phyloP scores from a whole-genome alignment of 2,113 vertebrate species.

The Salminus brasiliensis region DNA sequence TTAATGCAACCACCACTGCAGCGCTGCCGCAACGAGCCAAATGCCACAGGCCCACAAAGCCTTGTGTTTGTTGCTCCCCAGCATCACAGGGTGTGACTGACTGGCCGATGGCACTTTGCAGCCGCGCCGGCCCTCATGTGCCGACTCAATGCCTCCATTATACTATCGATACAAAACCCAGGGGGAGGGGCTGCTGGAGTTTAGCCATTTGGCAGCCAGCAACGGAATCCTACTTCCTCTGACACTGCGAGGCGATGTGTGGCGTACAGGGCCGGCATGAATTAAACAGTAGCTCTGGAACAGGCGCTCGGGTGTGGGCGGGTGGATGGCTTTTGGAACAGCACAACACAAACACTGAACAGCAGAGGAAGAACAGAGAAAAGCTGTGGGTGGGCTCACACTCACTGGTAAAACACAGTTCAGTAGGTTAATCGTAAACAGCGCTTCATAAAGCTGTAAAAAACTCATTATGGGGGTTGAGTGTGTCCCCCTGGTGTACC shows the following conservation, averaged over 20 bases:
- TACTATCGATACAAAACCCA: conserved; percentile 48
- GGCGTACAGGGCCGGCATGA: conserved; percentile 21
- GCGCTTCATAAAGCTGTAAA: too few species aligned
- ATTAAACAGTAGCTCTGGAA: conserved; percentile 29
- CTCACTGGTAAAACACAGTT: neutral
- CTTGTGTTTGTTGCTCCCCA: neutral
- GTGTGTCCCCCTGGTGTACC: too few species aligned
- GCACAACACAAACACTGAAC: neutral
- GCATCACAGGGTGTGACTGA: neutral
- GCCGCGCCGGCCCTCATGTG: conserved; percentile 19
- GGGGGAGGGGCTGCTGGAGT: conserved; percentile 23
- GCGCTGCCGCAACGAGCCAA: neutral
- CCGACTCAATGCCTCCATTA: conserved; percentile 46
- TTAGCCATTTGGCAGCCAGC: conserved; percentile 41
- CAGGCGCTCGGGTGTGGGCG: too few species aligned
- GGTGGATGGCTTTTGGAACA: neutral
- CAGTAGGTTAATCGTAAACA: neutral
- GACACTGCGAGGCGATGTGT: conserved; percentile 36
- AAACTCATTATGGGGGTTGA: too few species aligned
- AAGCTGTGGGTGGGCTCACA: too few species aligned
- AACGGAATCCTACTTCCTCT: conserved; percentile 30
- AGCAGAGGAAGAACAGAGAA: neutral
- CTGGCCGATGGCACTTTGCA: conserved; percentile 4
- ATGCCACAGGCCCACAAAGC: neutral
- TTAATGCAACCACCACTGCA: neutral